These are phyloP conservation scores for Leptopilina boulardi DNA, from an alignment of 1,140 invertebrate genomes.

Conservation along the genomic window DNA sequence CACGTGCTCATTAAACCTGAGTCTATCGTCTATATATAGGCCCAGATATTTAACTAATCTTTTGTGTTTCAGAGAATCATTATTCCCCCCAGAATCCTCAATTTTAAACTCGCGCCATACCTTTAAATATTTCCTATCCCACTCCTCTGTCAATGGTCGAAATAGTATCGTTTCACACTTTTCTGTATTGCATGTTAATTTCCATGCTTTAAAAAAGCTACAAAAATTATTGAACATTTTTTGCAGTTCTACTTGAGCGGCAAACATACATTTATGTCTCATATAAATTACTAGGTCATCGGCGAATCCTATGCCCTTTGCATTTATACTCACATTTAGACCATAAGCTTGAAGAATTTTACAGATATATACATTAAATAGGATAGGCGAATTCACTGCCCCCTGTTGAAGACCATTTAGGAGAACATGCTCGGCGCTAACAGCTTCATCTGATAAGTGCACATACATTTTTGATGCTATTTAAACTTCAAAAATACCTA, in stretches of 20 bases:
- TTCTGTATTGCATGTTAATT: conserved; percentile 31
- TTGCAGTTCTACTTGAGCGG: conserved; percentile 21
- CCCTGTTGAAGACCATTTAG: too few species aligned
- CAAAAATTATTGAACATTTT: conserved; percentile 32
- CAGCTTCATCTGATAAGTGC: conserved; percentile 26
- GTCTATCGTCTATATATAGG: conserved; percentile 35
- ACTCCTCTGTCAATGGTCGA: neutral
- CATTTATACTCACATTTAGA: neutral
- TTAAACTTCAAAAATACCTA: too few species aligned
- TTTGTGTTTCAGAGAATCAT: neutral
- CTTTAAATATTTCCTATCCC: neutral
- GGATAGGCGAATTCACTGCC: conserved; percentile 34
- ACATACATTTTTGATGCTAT: too few species aligned
- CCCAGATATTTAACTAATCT: neutral
- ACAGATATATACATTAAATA: conserved; percentile 45
- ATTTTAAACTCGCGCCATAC: too few species aligned
- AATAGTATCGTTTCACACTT: conserved; percentile 46
- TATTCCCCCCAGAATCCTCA: too few species aligned
- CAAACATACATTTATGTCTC: conserved; percentile 16
- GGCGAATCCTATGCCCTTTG: conserved; percentile 39
- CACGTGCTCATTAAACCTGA: conserved; percentile 45
- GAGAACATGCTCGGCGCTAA: too few species aligned
- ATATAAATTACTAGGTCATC: conserved; percentile 49
- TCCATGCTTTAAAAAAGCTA: conserved; percentile 36
- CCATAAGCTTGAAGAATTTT: conserved; percentile 35